phyloP scores from a whole-genome alignment of 2,888 invertebrate species.

The Crematogaster levior region DNA sequence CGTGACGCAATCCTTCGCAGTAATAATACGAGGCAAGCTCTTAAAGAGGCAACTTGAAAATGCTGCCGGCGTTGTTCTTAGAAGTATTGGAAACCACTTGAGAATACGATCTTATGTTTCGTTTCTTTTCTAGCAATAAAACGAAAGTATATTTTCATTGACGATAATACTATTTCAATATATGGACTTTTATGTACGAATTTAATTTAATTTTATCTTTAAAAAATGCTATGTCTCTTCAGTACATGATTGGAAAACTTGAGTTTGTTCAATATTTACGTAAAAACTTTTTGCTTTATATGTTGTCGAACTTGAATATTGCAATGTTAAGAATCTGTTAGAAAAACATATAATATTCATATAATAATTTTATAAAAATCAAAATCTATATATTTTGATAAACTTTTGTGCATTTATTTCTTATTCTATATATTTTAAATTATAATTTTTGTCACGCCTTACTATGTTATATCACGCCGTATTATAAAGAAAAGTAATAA shows the following conservation, averaged over 20 bases:
- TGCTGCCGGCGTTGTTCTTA: background rate
- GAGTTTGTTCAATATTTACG: background rate
- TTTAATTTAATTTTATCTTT: background rate
- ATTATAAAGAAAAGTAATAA: background rate
- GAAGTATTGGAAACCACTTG: conserved; percentile 30
- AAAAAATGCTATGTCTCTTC: background rate
- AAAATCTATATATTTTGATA: background rate
- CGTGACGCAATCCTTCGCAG: conserved; percentile 32
- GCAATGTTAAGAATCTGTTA: background rate
- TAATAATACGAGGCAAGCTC: conserved; percentile 53
- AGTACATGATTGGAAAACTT: background rate
- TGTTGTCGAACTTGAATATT: background rate
- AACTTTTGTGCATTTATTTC: background rate
- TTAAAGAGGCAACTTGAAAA: conserved; percentile 18
- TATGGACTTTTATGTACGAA: background rate
- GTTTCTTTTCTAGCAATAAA: conserved; percentile 7
- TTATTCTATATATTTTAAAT: background rate
- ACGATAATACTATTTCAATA: background rate
- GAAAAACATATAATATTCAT: background rate
- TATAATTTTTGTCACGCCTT: background rate
- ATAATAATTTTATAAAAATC: background rate
- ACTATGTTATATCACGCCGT: too few relatives aligned
- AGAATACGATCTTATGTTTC: background rate
- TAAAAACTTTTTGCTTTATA: background rate
- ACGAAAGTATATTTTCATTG: background rate